A percentile compares a stretch with the other conserved stretches of the same genome.
phyloP scores from a whole-genome alignment of 2,888 invertebrate species.

The Eilema depressum region DNA sequence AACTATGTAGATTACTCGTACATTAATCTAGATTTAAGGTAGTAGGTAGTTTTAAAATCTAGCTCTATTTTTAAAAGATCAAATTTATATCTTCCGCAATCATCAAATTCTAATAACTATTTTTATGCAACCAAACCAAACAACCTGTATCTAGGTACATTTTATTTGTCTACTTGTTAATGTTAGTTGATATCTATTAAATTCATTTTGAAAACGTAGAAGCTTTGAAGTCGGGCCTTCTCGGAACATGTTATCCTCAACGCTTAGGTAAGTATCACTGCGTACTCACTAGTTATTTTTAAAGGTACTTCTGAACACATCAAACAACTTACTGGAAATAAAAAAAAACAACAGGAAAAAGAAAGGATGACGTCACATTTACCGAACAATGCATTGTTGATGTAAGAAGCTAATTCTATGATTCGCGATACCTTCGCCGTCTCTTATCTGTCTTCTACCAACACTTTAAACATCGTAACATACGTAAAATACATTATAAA shows the following conservation, averaged over 20 bases:
- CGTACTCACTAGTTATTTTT: not conserved
- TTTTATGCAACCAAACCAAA: not conserved
- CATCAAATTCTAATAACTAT: constrained; percentile 4
- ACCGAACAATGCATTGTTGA: not conserved
- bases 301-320: constrained; percentile 3
- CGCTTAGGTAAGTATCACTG: not conserved
- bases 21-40: not conserved
- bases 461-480: not conserved
- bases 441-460: not conserved
- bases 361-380: not conserved
- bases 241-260: not conserved
- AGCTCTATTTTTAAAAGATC: not conserved
- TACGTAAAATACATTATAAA: not conserved
- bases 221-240: not conserved
- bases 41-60: not conserved
- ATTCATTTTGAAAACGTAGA: not conserved
- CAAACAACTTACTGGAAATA: not conserved
- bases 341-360: not conserved
- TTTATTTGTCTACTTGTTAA: not conserved
- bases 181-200: constrained; percentile 1
- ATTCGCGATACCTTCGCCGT: not conserved
- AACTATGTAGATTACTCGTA: not conserved
- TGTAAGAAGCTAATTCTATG: not conserved
- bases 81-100: not conserved
- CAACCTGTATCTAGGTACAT: not conserved